Base-by-base conservation (phyloP, 2,888 invertebrate genomes). In the Drosophila rubida region DNA sequence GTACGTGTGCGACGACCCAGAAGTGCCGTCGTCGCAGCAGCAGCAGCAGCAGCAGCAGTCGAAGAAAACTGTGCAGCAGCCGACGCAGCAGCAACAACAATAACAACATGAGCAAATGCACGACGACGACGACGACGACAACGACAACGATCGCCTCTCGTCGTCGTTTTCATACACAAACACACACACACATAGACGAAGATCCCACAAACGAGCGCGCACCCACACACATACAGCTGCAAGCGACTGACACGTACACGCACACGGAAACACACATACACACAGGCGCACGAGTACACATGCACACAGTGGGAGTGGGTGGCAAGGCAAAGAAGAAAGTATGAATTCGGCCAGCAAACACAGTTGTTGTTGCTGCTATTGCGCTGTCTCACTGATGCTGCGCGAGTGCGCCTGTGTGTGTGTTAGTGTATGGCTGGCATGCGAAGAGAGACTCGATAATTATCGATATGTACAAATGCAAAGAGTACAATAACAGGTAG, bases 31-130 rank as follows among this genome's bases (percentile, higher is more conserved):
- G 54, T 23, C 54, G 42, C 19, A 23, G 30, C 35, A 44, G 14
- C 37, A 42, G 23, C 25, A 50, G 46, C 54, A 54, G 42, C 54
- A 53, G 57, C 62, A 61, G 14, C 64, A 72, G 59, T 59, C 13
- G 46, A 75, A 75, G 77, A 79, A 81, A 82, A 68, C 79, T 70
- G 68, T 75, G 81, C 69, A 66, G 85, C 67, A 75, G 72, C 71
- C 30, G 69, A 39, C 39, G 61, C 51, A 27, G 57, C 54, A 63
- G 30, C 49, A 30, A 13, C 46, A 59, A 16, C 54, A 53, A 27
- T 51, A 51, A 22, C 49, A 57, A 25, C 42, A 62, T 57, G 55
- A 64, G 57, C 57, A 69, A 66, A 75, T 63, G 70, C 81, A 78
- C 75, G 69, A 78, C 61, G 62, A 25, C 27, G 27, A 19, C 61